Evolutionary conservation across 2,888 invertebrate species (phyloP).

Genomic region (Caenorhabditis plicata): DNA sequence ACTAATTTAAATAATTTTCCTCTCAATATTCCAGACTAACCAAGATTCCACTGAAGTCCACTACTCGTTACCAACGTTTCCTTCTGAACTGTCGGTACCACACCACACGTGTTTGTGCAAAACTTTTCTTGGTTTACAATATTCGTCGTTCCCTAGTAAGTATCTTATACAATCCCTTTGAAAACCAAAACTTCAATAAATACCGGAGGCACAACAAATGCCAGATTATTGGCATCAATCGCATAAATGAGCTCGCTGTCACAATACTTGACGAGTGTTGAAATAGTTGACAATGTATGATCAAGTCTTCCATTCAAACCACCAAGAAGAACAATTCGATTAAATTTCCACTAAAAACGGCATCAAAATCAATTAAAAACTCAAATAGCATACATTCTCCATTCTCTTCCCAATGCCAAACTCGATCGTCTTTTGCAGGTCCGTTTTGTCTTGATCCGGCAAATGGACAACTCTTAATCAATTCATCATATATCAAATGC

Average conservation of each 20-base stretch:
- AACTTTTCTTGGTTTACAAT: constrained; percentile 11
- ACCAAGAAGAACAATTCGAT: constrained; percentile 16
- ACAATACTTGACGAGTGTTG: constrained; percentile 29
- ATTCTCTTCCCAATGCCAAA: constrained; percentile 10
- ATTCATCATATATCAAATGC: neutral
- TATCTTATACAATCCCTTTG: too few relatives aligned
- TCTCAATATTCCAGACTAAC: too few relatives aligned
- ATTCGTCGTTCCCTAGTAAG: constrained; percentile 19
- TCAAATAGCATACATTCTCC: neutral
- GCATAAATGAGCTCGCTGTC: constrained; percentile 2
- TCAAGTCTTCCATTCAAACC: constrained; percentile 59
- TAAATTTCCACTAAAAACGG: constrained; percentile 14
- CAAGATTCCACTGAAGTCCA: constrained; percentile 59
- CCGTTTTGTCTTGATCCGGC: constrained; percentile 42
- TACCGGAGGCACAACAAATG: constrained; percentile 20
- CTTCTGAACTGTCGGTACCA: constrained; percentile 54
- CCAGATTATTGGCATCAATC: constrained; percentile 25
- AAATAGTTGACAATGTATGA: constrained; percentile 53
- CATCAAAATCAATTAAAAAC: neutral
- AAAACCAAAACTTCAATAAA: neutral
- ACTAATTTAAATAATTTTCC: too few relatives aligned
- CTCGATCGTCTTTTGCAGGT: constrained; percentile 21
- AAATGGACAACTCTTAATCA: constrained; percentile 20
- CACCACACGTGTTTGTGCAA: constrained; percentile 43
- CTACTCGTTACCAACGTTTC: constrained; percentile 48